Evolutionary conservation across 2,113 vertebrate genomes (phyloP).

Genomic region (Hemichromis elongatus): DNA sequence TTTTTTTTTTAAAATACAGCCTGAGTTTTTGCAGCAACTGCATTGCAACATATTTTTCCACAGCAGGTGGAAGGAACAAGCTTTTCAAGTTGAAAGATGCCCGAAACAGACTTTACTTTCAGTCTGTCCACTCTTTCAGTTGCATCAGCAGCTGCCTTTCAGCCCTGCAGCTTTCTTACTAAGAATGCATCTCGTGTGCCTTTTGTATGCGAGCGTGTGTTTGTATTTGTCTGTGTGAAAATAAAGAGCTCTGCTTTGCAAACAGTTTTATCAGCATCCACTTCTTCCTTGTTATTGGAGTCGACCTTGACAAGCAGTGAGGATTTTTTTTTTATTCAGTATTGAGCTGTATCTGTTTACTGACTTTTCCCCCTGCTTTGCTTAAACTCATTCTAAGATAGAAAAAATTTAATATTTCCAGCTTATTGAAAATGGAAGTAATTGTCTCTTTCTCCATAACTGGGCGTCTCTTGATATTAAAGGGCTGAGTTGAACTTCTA

Average conservation of each 20-base stretch:
- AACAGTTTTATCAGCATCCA: conserved; percentile 1
- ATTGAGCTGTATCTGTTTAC: background rate
- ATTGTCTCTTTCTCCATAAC: background rate
- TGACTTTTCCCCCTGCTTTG: background rate
- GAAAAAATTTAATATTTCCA: background rate
- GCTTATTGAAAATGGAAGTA: background rate
- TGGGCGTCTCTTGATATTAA: background rate
- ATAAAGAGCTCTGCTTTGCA: background rate
- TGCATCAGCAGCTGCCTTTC: conserved; percentile 20
- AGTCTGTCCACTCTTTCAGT: conserved; percentile 1
- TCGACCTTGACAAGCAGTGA: conserved; percentile 17
- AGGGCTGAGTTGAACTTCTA: background rate
- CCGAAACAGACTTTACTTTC: background rate
- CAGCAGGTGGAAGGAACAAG: background rate
- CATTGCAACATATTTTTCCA: background rate
- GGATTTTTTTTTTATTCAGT: background rate
- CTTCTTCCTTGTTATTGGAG: background rate
- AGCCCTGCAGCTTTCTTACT: background rate
- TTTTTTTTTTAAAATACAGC: background rate
- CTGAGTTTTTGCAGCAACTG: background rate
- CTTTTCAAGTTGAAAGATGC: conserved; percentile 5
- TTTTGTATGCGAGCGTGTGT: background rate
- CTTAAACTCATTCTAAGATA: background rate
- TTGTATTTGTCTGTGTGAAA: background rate
- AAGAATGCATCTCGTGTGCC: background rate